Evolutionary conservation across 2,797 vertebrate genomes (phyloP), one percentile per base, ranked within the genome.

Genomic region (Mastacembelus armatus): DNA sequence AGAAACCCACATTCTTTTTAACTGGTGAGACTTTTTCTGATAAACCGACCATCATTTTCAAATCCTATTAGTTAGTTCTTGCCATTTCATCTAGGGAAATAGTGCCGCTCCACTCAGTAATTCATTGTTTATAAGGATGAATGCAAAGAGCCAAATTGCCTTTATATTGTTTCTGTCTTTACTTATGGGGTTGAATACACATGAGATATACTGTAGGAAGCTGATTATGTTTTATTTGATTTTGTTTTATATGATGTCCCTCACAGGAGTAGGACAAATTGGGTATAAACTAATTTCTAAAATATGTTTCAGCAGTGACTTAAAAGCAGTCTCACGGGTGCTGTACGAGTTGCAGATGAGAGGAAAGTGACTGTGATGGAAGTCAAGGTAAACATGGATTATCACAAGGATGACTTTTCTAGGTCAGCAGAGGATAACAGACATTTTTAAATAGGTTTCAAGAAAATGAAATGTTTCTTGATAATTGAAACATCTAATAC

Each of bases 351-450:
- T 26, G 47, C 39, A 66, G 57, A 84, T 80, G 45, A 84, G 63
- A 85, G 71, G 43, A 16, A 21, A 39, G 36, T 14, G 63, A 54
- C 47, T 74, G 45, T 66, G 73, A 85, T 11, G 14, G 45, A 83
- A 84, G 69, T 80, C 36, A 42, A 48, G 33, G 1, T 63, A 70
- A 82, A 70, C 78, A 69, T 45, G 60, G 70, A 73, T 86, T 55
- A 16, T 10, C 68, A 62, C 83, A 57, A 43, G 22, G 26, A 56
- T 67, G 68, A 76, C 71, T 78, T 78, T 78, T 85, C 77, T 52
- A 73, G 80, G 68, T 86, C 77, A 77, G 65, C 67, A 45, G 30
- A 68, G 22, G 49, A 79, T 58, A 64, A 87, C 0, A 78, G 71
- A 74, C 10, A 54, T 24, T 32, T 64, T 59, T 18, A 55, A 51